Evolutionary conservation across 2,797 vertebrate genomes (phyloP), one percentile per base, ranked within the genome.

Genomic region (Scomberomorus guttatus): DNA sequence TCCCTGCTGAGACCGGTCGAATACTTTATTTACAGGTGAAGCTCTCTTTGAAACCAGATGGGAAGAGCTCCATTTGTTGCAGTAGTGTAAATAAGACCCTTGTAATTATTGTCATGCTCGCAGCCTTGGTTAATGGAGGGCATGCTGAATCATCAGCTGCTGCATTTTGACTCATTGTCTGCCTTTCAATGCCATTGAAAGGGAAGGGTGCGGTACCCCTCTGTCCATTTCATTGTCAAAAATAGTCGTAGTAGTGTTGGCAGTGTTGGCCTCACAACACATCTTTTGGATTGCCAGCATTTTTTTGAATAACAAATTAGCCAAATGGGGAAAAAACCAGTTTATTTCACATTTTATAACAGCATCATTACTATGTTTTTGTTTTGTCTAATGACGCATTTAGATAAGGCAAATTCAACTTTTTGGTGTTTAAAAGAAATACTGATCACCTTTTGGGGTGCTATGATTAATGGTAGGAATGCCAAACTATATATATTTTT

Each of bases 131-230:
- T 85, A 87, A 79, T 70, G 62, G 79, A 80, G 73, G 72, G 24
- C 56, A 27, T 64, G 81, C 74, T 83, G 89, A 89, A 77, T 89
- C 81, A 85, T 75, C 73, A 78, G 74, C 69, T 67, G 73, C 81
- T 83, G 70, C 75, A 63, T 69, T 85, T 81, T 73, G 59, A 83
- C 71, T 88, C 60, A 67, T 77, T 83, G 52, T 70, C 62, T 32
- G 55, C 25, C 54, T 71, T 64, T 72, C 66, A 79, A 18, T 66
- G 60, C 72, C 60, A 59, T 64, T 83, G 63, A 73, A 66, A 67
- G 25, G 32, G 48, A 58, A 10, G 25, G 57, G 42, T 12, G 22
- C 13, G 64, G 46, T 52, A 46, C 59, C 46, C 18, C 63, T 74
- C 60, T 69, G 46, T 74, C 39, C 39, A 18, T 59, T 27, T 66